Evolutionary conservation across 2,888 invertebrate species (phyloP).

Genomic region (Cerceris rybyensis): DNA sequence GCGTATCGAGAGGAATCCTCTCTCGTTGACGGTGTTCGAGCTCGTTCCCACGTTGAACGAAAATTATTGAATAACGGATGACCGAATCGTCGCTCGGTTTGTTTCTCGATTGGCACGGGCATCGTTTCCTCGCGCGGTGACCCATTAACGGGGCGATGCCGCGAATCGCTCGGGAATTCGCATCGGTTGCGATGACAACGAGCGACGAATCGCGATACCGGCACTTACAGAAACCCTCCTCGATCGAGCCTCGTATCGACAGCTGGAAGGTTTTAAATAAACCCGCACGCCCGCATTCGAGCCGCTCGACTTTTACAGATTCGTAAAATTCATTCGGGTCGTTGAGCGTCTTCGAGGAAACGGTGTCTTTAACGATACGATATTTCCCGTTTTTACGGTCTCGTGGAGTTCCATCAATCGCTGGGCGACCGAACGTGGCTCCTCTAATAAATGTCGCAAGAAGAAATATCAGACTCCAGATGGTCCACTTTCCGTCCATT

Average conservation of each 20-base stretch:
- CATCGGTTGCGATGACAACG: constrained; percentile 20
- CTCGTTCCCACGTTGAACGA: too few species aligned
- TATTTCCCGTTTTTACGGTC: constrained; percentile 21
- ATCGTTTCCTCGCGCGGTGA: not conserved
- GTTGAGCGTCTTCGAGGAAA: constrained; percentile 7
- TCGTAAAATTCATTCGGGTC: constrained; percentile 35
- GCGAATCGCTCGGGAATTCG: constrained; percentile 11
- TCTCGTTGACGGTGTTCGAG: too few species aligned
- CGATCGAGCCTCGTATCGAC: constrained; percentile 20
- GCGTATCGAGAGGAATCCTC: too few species aligned
- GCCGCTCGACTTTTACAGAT: constrained; percentile 32
- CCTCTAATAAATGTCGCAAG: constrained; percentile 1
- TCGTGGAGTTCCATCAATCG: not conserved
- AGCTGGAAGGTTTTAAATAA: constrained; percentile 56
- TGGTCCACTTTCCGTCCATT: not conserved
- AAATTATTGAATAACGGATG: too few species aligned
- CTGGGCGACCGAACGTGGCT: not conserved
- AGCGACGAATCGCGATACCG: too few species aligned
- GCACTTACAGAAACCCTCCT: constrained; percentile 2
- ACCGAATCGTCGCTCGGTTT: not conserved
- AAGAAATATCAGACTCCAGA: constrained; percentile 1
- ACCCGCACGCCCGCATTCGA: constrained; percentile 36
- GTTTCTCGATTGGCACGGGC: not conserved
- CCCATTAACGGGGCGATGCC: constrained; percentile 8
- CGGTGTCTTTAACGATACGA: constrained; percentile 1